Conservation (phyloP, 2,113 vertebrate genomes). For the Neolamprologus caudopunctatus region DNA sequence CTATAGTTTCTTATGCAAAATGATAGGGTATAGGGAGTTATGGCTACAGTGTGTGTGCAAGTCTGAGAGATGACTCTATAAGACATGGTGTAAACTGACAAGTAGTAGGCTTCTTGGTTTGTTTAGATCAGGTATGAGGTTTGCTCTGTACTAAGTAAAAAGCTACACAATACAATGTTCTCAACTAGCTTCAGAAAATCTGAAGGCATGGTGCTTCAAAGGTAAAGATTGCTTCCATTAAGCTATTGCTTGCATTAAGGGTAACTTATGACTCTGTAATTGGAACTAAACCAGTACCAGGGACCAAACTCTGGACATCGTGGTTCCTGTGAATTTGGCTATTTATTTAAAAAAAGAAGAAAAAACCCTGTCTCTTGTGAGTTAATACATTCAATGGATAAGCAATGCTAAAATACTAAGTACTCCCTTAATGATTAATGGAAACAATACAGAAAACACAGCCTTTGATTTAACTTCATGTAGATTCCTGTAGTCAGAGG, state of each 20-base stretch:
- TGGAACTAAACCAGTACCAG: neutral
- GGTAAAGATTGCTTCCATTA: neutral
- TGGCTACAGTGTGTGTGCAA: neutral
- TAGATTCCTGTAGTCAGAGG: neutral
- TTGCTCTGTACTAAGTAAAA: neutral
- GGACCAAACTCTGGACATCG: neutral
- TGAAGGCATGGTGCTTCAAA: neutral
- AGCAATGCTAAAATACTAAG: neutral
- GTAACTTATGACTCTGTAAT: neutral
- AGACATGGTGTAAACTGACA: neutral
- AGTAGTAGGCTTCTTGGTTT: neutral
- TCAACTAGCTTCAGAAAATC: neutral
- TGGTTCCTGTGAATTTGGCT: neutral
- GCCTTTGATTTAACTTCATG: neutral
- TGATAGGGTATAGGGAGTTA: neutral
- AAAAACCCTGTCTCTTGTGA: neutral
- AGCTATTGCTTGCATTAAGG: neutral
- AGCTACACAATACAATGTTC: neutral
- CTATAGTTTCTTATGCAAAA: neutral
- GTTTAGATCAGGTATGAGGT: neutral
- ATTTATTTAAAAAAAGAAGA: accelerated
- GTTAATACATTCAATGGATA: neutral
- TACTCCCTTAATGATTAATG: neutral
- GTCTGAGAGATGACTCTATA: neutral
- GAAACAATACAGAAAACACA: neutral